phyloP scores from a whole-genome alignment of 2,888 invertebrate species.

The Aromia moschata region DNA sequence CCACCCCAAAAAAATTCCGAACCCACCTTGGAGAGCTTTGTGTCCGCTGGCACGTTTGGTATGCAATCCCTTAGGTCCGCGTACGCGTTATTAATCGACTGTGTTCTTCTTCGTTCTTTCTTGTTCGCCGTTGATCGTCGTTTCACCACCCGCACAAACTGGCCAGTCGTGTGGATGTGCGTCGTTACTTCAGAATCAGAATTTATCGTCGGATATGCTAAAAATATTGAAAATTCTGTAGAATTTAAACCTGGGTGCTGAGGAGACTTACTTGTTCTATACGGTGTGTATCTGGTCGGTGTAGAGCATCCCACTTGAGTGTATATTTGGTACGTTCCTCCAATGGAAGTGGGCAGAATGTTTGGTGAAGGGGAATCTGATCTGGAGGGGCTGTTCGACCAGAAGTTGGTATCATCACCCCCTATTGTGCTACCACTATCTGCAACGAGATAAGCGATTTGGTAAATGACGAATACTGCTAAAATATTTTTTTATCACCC shows the following conservation, averaged over 20 bases:
- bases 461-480: too few relatives aligned
- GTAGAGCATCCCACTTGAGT: slow-evolving; percentile 48
- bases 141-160: slow-evolving; percentile 73
- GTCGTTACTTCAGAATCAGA: slow-evolving; percentile 35
- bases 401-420: slow-evolving; percentile 59
- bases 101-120: slow-evolving; percentile 90
- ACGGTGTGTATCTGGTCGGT: slow-evolving; percentile 41
- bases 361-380: slow-evolving; percentile 59
- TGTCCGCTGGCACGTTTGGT: slow-evolving; percentile 95
- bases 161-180: slow-evolving; percentile 46
- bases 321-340: slow-evolving; percentile 54
- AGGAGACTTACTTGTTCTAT: slow-evolving; percentile 31
- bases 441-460: slow-evolving; percentile 41
- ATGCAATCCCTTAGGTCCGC: slow-evolving; percentile 92
- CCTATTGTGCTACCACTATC: slow-evolving; percentile 53
- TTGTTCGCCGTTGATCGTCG: slow-evolving; percentile 91
- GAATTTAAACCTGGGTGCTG: too few relatives aligned
- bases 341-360: slow-evolving; percentile 49
- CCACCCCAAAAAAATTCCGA: too few relatives aligned
- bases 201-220: slow-evolving; percentile 34
- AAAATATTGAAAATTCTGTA: too few relatives aligned
- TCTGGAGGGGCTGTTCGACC: slow-evolving; percentile 57
- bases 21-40: slow-evolving; percentile 90
- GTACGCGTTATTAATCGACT: slow-evolving; percentile 95
- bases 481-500: too few relatives aligned